A percentile compares a stretch with the other conserved stretches of the same genome.
These are phyloP conservation scores for Hylaeus volcanicus DNA, from an alignment of 1,140 invertebrate genomes.

Conservation along the genomic window DNA sequence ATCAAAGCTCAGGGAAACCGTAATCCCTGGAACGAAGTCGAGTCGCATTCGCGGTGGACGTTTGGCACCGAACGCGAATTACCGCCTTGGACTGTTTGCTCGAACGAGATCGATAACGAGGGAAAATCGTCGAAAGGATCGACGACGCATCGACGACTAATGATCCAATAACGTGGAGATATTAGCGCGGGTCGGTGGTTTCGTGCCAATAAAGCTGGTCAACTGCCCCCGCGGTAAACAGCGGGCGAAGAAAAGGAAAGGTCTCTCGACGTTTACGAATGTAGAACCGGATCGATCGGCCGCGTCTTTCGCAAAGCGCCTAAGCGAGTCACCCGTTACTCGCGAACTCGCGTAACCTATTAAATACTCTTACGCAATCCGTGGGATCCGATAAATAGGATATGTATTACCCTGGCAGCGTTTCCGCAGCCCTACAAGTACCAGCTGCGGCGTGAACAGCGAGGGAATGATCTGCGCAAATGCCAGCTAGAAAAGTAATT, in stretches of 20 bases:
- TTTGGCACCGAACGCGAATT: too few species aligned
- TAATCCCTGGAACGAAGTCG: too few species aligned
- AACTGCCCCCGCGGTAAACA: constrained; percentile 48
- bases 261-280: constrained; percentile 15
- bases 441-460: neutral
- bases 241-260: neutral
- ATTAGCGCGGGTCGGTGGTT: neutral
- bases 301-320: constrained; percentile 22
- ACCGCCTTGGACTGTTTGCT: too few species aligned
- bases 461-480: neutral
- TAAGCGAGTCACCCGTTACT: constrained; percentile 21
- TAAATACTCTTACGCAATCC: constrained; percentile 70
- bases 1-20: too few species aligned
- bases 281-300: constrained; percentile 37
- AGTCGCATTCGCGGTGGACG: too few species aligned
- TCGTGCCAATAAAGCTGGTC: constrained; percentile 63
- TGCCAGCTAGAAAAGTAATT: neutral
- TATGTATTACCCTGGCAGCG: constrained; percentile 49
- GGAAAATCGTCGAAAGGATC: neutral
- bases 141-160: constrained; percentile 31
- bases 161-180: constrained; percentile 58
- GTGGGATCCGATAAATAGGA: constrained; percentile 63
- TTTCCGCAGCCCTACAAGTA: constrained; percentile 67
- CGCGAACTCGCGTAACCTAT: constrained; percentile 33
- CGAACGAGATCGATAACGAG: neutral